Conservation (phyloP, 2,888 invertebrate species). For the Patella depressa region DNA sequence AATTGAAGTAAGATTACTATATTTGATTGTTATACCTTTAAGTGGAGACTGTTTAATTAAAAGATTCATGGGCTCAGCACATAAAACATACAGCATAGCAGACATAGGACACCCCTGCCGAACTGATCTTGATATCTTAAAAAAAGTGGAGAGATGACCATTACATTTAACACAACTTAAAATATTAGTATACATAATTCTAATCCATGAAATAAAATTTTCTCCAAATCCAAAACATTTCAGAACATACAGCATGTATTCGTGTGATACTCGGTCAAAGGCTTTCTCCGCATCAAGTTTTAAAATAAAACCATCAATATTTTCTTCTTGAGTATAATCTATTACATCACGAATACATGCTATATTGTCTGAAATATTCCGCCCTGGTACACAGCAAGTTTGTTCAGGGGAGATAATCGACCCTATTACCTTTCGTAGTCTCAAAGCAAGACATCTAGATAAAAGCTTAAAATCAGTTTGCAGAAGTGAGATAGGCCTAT, state of each 20-base stretch:
- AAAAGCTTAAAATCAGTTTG: constrained; percentile 45
- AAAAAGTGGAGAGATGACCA: constrained; percentile 31
- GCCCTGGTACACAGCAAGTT: constrained; percentile 41
- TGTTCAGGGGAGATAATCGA: constrained; percentile 37
- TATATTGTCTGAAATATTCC: constrained; percentile 44
- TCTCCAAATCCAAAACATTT: constrained; percentile 40
- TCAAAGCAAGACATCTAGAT: constrained; percentile 37
- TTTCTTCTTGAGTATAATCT: constrained; percentile 41
- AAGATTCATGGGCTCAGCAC: background rate
- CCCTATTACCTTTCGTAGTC: constrained; percentile 32
- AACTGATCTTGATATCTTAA: background rate
- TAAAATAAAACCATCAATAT: constrained; percentile 36
- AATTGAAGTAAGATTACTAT: background rate
- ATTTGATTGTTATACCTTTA: background rate
- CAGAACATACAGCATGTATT: constrained; percentile 38
- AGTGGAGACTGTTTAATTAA: background rate
- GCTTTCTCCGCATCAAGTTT: constrained; percentile 47
- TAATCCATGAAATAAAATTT: constrained; percentile 39
- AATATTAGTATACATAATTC: constrained; percentile 39
- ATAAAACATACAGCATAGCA: background rate
- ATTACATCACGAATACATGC: constrained; percentile 38
- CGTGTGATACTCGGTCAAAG: constrained; percentile 42
- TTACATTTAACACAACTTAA: constrained; percentile 38
- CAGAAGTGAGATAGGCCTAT: constrained; percentile 43
- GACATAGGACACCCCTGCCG: background rate